Conservation (phyloP, 1,140 invertebrate species). For the Philaenus spumarius region DNA sequence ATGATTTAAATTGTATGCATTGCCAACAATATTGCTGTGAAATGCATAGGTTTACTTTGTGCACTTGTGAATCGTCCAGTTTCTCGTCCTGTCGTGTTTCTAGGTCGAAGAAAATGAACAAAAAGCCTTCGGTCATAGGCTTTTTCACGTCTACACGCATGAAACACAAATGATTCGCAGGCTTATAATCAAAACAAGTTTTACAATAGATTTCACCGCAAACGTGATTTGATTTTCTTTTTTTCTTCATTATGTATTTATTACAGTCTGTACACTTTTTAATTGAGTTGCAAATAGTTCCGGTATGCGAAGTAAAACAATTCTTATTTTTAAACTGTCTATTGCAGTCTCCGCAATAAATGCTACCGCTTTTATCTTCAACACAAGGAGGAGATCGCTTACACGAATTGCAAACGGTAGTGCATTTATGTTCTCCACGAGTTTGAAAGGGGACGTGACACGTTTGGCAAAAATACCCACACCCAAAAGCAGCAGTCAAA, state of each 20-base stretch:
- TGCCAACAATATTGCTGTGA: background rate
- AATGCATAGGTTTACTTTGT: background rate
- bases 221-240: background rate
- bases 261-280: conserved; percentile 1
- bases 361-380: background rate
- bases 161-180: background rate
- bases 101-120: conserved; percentile 2
- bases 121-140: background rate
- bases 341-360: background rate
- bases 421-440: conserved; percentile 1
- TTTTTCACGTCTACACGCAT: conserved; percentile 1
- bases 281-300: background rate
- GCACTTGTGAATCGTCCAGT: background rate
- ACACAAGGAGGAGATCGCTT: background rate
- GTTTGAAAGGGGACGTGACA: background rate
- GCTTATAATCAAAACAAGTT: background rate
- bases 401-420: background rate
- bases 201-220: conserved; percentile 8
- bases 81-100: conserved; percentile 1
- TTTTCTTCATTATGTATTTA: background rate
- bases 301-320: background rate
- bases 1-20: background rate
- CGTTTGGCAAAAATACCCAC: conserved; percentile 2
- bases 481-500: conserved; percentile 3
- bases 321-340: background rate